Base-by-base conservation (phyloP, 2,797 vertebrate genomes). In the Falco peregrinus region DNA sequence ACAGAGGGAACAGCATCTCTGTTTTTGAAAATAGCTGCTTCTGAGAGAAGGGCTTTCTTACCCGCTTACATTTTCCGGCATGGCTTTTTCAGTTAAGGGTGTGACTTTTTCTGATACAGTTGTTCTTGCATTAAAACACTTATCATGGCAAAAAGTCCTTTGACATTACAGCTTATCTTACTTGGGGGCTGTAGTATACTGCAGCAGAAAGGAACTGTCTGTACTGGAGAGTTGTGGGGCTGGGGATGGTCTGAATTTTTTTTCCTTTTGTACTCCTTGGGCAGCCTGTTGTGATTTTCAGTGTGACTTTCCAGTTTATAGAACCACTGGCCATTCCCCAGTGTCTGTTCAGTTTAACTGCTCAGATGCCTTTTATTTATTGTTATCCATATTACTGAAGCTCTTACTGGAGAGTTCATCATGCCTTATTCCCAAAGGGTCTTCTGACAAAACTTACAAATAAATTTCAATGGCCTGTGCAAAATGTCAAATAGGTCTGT, bases 51-150 rank as follows among this genome's bases (percentile, higher is more conserved):
- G 21, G 16, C 29, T 53, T 63, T 80, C 41, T 67, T 59, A 4
- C 59, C 39, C 69, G 2, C 43, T 70, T 43, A 1, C 0, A 1
- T 75, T 84, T 93, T 89, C 63, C 90, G 73, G 75, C 6, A 0
- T 0, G 4, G n/a, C 35, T 41, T 89, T 56, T 94, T 93, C 95
- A 70, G 96, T 96, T 97, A 89, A 67, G 95, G 96, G 96, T 92
- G 96, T 96, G 96, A 68, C 43, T 70, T 69, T 84, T 88, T 57
- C 67, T 89, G 74, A 13, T n/a, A 24, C 16, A 13, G 43, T 68
- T 68, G 18, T 59, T 89, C 43, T 82, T 0, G 0, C 53, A 80
- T 33, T 10, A 53, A 60, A 88, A 22, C 56, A 25, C 43, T 90
- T 96, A 97, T 96, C 95, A 2, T 60, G 64, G 45, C 68, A 74